Evolutionary conservation across 2,797 vertebrate species (phyloP).

Genomic region (Acanthurus tractus): DNA sequence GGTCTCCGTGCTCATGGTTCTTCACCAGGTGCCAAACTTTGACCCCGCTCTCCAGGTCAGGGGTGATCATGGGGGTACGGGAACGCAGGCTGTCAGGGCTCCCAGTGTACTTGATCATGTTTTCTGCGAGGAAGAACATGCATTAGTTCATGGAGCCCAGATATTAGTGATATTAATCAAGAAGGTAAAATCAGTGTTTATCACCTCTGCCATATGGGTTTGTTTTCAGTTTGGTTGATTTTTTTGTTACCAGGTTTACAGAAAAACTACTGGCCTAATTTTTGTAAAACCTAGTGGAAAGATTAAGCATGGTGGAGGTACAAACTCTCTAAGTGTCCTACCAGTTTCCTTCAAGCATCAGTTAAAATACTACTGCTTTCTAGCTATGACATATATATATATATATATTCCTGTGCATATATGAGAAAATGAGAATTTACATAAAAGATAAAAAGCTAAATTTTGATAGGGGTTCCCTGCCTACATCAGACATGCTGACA

Average conservation of each 20-base stretch:
- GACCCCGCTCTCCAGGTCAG: constrained; percentile 95
- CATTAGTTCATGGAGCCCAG: constrained; percentile 1
- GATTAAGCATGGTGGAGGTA: too few species aligned
- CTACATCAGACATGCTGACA: background rate
- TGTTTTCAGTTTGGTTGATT: too few species aligned
- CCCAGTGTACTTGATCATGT: constrained; percentile 98
- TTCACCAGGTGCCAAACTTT: constrained; percentile 99
- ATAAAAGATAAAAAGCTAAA: background rate
- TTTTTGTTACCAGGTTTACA: too few species aligned
- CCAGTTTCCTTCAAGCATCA: too few species aligned
- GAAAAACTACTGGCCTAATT: too few species aligned
- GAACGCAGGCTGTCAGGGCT: constrained; percentile 98
- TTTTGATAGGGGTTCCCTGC: background rate
- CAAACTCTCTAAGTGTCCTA: too few species aligned
- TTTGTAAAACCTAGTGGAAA: too few species aligned
- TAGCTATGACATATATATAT: too few species aligned
- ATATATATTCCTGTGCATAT: too few species aligned
- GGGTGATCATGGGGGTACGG: constrained; percentile 97
- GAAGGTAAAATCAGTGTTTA: background rate
- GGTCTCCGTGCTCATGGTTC: constrained; percentile 98
- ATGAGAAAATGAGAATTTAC: background rate
- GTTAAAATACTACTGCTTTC: too few species aligned
- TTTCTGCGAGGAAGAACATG: constrained; percentile 86
- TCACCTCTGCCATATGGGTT: background rate
- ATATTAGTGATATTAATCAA: constrained; percentile 12